phyloP scores from a whole-genome alignment of 2,113 vertebrate genomes.

The Tichodroma muraria region DNA sequence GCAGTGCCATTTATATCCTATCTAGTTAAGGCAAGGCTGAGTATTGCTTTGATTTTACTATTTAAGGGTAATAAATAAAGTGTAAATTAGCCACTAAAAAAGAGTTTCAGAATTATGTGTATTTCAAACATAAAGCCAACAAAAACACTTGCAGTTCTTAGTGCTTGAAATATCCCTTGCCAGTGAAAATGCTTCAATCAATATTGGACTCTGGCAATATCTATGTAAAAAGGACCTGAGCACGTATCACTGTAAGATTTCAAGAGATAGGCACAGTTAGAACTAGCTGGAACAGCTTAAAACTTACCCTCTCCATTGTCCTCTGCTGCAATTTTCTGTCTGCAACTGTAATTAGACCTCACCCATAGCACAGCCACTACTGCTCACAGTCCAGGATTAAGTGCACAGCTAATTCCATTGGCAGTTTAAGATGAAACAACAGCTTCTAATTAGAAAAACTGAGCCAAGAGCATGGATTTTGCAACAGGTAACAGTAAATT shows the following conservation, averaged over 20 bases:
- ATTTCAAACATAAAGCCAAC: not conserved
- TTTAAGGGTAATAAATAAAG: not conserved
- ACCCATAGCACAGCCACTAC: not conserved
- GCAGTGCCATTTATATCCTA: not conserved
- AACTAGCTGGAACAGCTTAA: not conserved
- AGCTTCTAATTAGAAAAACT: not conserved
- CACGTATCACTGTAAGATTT: not conserved
- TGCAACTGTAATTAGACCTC: not conserved
- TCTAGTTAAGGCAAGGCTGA: not conserved
- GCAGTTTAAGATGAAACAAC: not conserved
- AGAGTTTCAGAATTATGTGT: not conserved
- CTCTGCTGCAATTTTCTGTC: not conserved
- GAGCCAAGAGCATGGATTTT: not conserved
- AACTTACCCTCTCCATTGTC: not conserved
- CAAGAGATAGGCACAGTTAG: not conserved
- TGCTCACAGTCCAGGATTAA: not conserved
- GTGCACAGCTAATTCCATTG: not conserved
- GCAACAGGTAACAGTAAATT: not conserved
- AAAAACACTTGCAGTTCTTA: not conserved
- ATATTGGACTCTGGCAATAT: not conserved
- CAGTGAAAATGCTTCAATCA: not conserved
- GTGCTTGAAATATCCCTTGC: not conserved
- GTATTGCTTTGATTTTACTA: not conserved
- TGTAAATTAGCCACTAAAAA: not conserved
- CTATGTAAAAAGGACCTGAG: not conserved